Percentiles rank a stretch among this genome's conserved stretches.
phyloP scores from a whole-genome alignment of 1,140 invertebrate species.

The Scaptomyza montana region DNA sequence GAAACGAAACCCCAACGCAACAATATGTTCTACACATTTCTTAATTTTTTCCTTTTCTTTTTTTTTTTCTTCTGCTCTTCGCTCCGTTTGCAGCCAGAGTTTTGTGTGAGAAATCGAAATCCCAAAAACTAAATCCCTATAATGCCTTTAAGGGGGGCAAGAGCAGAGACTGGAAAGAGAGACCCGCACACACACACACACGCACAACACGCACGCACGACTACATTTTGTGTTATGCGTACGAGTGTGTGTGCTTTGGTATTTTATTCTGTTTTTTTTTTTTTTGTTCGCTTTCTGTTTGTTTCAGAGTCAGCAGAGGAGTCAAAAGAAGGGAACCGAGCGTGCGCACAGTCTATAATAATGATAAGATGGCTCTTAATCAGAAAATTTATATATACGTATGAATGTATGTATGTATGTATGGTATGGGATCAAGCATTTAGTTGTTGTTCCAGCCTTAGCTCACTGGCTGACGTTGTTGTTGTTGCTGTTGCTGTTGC shows the following conservation, averaged over 20 bases:
- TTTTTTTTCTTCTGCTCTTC: slow-evolving; percentile 2
- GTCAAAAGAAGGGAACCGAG: slow-evolving; percentile 41
- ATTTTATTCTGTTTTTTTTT: slow-evolving; percentile 47
- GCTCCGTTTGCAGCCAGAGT: slow-evolving; percentile 21
- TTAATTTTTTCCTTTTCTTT: slow-evolving; percentile 28
- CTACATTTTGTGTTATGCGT: slow-evolving; percentile 65
- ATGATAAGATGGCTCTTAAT: slow-evolving; percentile 84
- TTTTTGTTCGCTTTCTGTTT: slow-evolving; percentile 25
- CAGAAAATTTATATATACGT: slow-evolving; percentile 79
- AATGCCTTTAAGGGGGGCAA: slow-evolving; percentile 71
- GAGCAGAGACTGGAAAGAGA: slow-evolving; percentile 6
- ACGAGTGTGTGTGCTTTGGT: slow-evolving; percentile 45
- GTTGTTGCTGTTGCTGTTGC: no score
- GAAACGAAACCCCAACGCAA: slow-evolving; percentile 70
- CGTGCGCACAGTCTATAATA: slow-evolving; percentile 83
- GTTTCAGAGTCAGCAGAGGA: slow-evolving; percentile 38
- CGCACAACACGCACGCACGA: slow-evolving; percentile 38
- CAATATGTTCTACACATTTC: slow-evolving; percentile 83
- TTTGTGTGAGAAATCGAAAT: slow-evolving; percentile 77
- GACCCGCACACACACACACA: slow-evolving; percentile 46
- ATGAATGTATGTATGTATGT: no score
- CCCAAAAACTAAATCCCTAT: slow-evolving; percentile 82
- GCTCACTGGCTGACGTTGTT: slow-evolving; percentile 1
- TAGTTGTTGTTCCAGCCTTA: slow-evolving; percentile 56
- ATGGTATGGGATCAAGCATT: slow-evolving; percentile 51